A percentile compares a stretch with the other conserved stretches of the same genome.
Conservation (phyloP, 1,140 invertebrate genomes). For the Maconellicoccus hirsutus region DNA sequence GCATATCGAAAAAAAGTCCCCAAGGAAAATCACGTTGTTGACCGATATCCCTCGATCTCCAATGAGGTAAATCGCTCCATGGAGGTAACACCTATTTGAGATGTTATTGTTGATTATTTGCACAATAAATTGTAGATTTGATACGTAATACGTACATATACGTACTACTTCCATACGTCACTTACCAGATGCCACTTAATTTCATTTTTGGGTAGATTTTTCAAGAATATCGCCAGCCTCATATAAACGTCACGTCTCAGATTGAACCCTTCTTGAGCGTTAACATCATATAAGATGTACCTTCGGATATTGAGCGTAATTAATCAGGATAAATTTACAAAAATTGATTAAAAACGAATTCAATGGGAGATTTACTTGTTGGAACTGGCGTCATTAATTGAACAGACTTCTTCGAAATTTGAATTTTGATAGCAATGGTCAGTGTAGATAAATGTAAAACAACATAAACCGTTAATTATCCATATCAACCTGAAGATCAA, state of each 20-base stretch:
- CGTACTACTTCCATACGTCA: not conserved
- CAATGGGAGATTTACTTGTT: too few relatives aligned
- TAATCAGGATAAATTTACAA: too few relatives aligned
- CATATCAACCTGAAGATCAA: too few relatives aligned
- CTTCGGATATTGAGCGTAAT: slow-evolving; percentile 19
- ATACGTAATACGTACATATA: not conserved
- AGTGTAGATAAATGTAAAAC: too few relatives aligned
- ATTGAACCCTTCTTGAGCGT: slow-evolving; percentile 93
- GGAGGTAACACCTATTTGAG: slow-evolving; percentile 64
- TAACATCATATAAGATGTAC: slow-evolving; percentile 83
- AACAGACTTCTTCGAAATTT: too few relatives aligned
- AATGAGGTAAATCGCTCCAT: slow-evolving; percentile 82
- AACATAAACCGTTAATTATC: too few relatives aligned
- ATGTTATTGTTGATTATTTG: too few relatives aligned
- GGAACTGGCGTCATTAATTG: too few relatives aligned
- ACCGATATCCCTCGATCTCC: slow-evolving; percentile 49
- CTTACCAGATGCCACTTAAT: not conserved
- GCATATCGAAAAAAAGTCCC: slow-evolving; percentile 76
- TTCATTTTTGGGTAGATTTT: slow-evolving; percentile 38
- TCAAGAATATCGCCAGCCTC: slow-evolving; percentile 70
- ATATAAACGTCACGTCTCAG: slow-evolving; percentile 90
- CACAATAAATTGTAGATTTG: not conserved
- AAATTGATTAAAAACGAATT: too few relatives aligned
- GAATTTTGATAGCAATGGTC: too few relatives aligned
- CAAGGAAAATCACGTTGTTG: slow-evolving; percentile 51